Percentiles rank a stretch among this genome's conserved stretches.
Evolutionary conservation across 1,140 invertebrate genomes (phyloP).

Genomic region (Drosophila jambulina): DNA sequence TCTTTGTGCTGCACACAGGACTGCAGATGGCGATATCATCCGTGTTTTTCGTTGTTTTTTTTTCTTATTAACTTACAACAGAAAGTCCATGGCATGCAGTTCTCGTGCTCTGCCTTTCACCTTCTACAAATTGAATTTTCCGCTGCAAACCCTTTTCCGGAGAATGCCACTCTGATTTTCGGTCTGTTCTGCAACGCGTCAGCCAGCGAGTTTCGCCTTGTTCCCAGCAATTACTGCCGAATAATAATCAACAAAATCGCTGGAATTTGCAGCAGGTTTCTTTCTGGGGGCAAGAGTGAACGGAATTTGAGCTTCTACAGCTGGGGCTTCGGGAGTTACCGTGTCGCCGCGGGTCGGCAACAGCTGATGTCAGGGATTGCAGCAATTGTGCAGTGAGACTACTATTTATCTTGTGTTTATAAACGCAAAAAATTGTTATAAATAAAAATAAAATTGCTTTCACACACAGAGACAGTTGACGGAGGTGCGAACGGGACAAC

Average conservation of each 20-base stretch:
- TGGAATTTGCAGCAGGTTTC: slow-evolving; percentile 48
- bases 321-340: not conserved
- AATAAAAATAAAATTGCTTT: slow-evolving; percentile 56
- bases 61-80: slow-evolving; percentile 77
- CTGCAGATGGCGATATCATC: slow-evolving; percentile 8
- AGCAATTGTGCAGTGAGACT: slow-evolving; percentile 11
- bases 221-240: slow-evolving; percentile 26
- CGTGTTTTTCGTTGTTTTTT: slow-evolving; percentile 18
- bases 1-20: slow-evolving; percentile 55
- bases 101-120: slow-evolving; percentile 47
- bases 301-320: slow-evolving; percentile 5
- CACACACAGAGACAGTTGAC: slow-evolving; percentile 43
- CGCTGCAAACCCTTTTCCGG: slow-evolving; percentile 2
- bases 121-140: slow-evolving; percentile 17
- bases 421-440: slow-evolving; percentile 55
- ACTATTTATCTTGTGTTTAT: slow-evolving; percentile 43
- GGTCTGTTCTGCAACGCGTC: slow-evolving; percentile 11
- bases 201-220: slow-evolving; percentile 1
- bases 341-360: slow-evolving; percentile 7
- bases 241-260: slow-evolving; percentile 40
- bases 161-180: slow-evolving; percentile 19
- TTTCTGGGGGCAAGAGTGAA: not conserved
- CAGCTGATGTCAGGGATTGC: slow-evolving; percentile 24
- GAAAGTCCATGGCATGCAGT: slow-evolving; percentile 82
- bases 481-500: slow-evolving; percentile 31